Evolutionary conservation across 2,888 invertebrate species (phyloP), one percentile per base, ranked within the genome.

Genomic region (Brenthis daphne): DNA sequence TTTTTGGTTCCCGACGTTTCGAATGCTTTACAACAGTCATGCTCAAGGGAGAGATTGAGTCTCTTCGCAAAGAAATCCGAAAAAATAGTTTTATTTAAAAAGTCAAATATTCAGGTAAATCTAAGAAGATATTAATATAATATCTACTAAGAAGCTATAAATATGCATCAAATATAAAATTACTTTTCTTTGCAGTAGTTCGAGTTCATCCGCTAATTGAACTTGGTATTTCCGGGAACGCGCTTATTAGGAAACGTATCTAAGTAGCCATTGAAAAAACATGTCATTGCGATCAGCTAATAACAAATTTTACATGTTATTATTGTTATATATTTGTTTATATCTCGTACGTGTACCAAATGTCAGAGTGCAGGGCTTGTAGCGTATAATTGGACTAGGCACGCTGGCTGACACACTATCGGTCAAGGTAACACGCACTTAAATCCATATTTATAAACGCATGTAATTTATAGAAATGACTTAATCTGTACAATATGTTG

Each of bases 301-400:
- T 8, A 37, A 8, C 37, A 37, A 37, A 6, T 37, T 37, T 37
- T 48, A 56, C 29, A 33, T 67, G 65, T 68, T 55, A 71, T 71
- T 71, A 71, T 68, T 71, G 68, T 64, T 66, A 57, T 68, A 65
- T 51, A 65, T 63, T 65, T 65, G 24, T 57, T 58, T 51, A 65
- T 57, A 68, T 56, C 68, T 72, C 69, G 47, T 64, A 56, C 55
- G 64, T 56, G 55, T 70, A 65, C 60, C 58, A 66, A 74, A 73
- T 74, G 73, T 74, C 74, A 73, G 58, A 68, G 71, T 64, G 71
- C 70, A 70, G 57, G 65, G 61, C 57, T 56, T 69, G 71, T 70
- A 68, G 65, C 57, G 50, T 67, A 64, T 72, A 73, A 75, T 75
- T 73, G 69, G 65, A 65, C 71, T 76, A 73, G 68, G 37, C 11